These are phyloP conservation scores for Silurus glanis DNA, from an alignment of 2,113 vertebrate species.

Conservation along the genomic window DNA sequence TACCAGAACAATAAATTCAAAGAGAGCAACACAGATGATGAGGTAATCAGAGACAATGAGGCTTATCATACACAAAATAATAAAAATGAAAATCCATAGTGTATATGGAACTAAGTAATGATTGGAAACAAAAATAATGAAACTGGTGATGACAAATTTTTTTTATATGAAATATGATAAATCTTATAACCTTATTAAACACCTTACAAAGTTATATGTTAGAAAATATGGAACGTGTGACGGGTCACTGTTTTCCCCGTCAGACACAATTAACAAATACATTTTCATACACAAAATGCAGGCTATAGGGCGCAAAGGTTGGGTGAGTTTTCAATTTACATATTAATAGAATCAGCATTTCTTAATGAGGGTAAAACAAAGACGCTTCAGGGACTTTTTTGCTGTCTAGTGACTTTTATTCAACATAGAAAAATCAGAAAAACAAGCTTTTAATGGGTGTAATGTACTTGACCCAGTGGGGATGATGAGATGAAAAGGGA, in stretches of 20 bases:
- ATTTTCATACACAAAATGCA: not conserved
- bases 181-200: not conserved
- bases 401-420: not conserved
- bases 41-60: constrained; percentile 6
- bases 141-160: not conserved
- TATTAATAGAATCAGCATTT: not conserved
- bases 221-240: not conserved
- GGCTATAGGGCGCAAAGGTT: not conserved
- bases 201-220: not conserved
- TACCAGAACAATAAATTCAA: not conserved
- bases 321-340: constrained; percentile 1
- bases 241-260: not conserved
- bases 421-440: not conserved
- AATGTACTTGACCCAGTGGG: not conserved
- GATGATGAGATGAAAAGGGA: not conserved
- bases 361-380: not conserved
- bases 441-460: not conserved
- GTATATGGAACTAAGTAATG: not conserved
- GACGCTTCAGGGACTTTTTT: not conserved
- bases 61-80: not conserved
- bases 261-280: not conserved
- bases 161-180: not conserved
- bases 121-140: not conserved
- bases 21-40: not conserved
- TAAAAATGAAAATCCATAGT: not conserved